A percentile compares a stretch with the other conserved stretches of the same genome.
Conservation (phyloP, 2,888 invertebrate genomes). For the Callinectes sapidus region DNA sequence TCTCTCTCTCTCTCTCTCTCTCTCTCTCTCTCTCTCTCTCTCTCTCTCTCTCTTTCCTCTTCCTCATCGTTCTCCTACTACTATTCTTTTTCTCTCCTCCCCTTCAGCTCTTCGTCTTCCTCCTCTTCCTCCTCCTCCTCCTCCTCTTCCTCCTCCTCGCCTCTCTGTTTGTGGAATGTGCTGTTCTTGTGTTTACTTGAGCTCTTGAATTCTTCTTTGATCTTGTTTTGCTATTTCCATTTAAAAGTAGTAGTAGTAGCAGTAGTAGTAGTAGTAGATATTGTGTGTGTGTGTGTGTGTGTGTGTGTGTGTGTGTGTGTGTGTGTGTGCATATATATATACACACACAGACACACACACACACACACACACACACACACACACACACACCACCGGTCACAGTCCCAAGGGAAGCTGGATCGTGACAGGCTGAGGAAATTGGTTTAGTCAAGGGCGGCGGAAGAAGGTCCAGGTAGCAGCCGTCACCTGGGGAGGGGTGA, state of each 20-base stretch:
- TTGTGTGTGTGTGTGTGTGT: slow-evolving; percentile 16
- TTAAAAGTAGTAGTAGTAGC: no score
- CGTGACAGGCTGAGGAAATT: slow-evolving; percentile 30
- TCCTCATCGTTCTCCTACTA: background rate
- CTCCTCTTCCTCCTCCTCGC: background rate
- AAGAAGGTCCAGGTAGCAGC: slow-evolving; percentile 35
- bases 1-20: background rate
- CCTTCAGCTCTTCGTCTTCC: background rate
- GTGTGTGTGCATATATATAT: background rate
- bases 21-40: background rate
- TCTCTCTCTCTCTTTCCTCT: background rate
- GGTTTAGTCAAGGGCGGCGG: background rate
- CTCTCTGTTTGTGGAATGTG: background rate
- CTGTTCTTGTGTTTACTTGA: background rate
- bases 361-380: background rate
- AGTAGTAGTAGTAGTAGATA: background rate
- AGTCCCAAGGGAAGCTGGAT: background rate
- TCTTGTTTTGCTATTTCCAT: background rate
- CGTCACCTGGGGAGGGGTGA: background rate
- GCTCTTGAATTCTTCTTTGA: background rate
- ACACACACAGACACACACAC: no score
- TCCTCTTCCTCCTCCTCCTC: background rate
- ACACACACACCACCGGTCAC: background rate
- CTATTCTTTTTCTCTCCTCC: background rate
- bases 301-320: background rate